A percentile compares a stretch with the other conserved stretches of the same genome.
These are phyloP conservation scores for Magallana gigas DNA, from an alignment of 1,140 invertebrate genomes.

Conservation along the genomic window DNA sequence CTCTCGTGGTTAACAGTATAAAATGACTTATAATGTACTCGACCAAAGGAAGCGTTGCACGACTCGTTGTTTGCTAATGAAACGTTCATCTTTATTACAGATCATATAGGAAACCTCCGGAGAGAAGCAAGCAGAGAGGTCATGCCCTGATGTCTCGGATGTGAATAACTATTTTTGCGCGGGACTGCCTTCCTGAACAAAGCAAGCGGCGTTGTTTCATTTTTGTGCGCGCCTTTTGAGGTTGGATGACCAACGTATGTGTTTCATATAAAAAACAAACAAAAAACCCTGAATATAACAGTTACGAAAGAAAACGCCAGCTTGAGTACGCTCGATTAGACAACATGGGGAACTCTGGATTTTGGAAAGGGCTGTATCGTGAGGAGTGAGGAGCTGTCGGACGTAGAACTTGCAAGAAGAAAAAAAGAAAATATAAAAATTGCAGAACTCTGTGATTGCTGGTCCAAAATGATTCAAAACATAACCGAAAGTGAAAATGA, in stretches of 20 bases:
- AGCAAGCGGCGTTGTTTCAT: constrained; percentile 3
- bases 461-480: neutral
- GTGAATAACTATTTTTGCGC: constrained; percentile 31
- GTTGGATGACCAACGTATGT: neutral
- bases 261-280: too few relatives aligned
- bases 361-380: too few relatives aligned
- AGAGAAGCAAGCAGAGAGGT: neutral
- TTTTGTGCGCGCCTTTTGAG: neutral
- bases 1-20: neutral
- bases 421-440: too few relatives aligned
- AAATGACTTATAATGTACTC: too few relatives aligned
- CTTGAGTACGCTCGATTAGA: too few relatives aligned
- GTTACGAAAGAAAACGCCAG: too few relatives aligned
- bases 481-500: neutral
- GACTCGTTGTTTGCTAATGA: neutral
- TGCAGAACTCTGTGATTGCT: neutral
- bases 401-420: too few relatives aligned
- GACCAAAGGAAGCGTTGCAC: too few relatives aligned
- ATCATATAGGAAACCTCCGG: neutral
- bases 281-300: too few relatives aligned
- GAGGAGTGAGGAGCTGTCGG: too few relatives aligned
- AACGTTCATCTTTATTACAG: neutral
- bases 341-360: too few relatives aligned
- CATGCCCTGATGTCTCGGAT: neutral
- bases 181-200: constrained; percentile 13